Conservation (phyloP, 2,888 invertebrate genomes). For the Tortricodes alternella region DNA sequence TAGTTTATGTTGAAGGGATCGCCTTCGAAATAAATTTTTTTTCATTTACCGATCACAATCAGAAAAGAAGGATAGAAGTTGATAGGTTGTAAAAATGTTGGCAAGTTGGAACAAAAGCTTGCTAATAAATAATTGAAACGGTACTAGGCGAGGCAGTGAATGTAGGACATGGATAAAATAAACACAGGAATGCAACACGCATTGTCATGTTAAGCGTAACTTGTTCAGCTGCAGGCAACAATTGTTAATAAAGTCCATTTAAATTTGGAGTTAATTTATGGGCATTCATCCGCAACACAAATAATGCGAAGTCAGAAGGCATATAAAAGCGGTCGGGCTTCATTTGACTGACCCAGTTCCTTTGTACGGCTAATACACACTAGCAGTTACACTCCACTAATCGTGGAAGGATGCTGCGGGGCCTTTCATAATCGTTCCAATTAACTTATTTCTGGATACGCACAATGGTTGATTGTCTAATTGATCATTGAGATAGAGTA, state of each 20-base stretch:
- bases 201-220: background rate
- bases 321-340: slow-evolving; percentile 27
- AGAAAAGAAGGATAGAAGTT: no score
- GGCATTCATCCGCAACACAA: slow-evolving; percentile 17
- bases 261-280: slow-evolving; percentile 17
- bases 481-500: background rate
- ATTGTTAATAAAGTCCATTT: slow-evolving; percentile 23
- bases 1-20: no score
- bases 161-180: background rate
- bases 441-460: slow-evolving; percentile 8
- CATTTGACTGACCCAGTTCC: slow-evolving; percentile 29
- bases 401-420: slow-evolving; percentile 26
- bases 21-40: no score
- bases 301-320: slow-evolving; percentile 23
- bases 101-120: no score
- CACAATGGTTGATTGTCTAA: slow-evolving; percentile 9
- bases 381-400: slow-evolving; percentile 27
- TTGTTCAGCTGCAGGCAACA: slow-evolving; percentile 6
- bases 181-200: background rate
- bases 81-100: no score
- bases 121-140: no score
- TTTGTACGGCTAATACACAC: slow-evolving; percentile 30
- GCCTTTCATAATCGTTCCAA: slow-evolving; percentile 26
- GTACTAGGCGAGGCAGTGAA: no score
- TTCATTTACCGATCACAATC: no score